These are phyloP conservation scores for Gymnoscelis rufifasciata DNA, from an alignment of 2,888 invertebrate genomes.

Conservation along the genomic window DNA sequence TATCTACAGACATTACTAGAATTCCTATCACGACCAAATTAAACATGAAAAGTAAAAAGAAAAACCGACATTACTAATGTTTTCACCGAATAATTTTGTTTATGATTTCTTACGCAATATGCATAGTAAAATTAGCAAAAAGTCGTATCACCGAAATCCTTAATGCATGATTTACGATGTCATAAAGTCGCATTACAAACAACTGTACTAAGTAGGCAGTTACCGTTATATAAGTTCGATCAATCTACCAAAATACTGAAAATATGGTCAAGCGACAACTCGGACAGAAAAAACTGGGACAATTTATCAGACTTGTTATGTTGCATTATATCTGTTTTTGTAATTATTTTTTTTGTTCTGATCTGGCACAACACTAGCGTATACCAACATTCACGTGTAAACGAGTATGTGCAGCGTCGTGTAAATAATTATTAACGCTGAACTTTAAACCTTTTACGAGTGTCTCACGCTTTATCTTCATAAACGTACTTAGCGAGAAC, in stretches of 20 bases:
- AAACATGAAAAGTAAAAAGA: neutral
- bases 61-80: neutral
- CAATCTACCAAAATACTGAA: neutral
- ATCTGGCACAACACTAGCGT: slow-evolving; percentile 12
- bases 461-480: slow-evolving; percentile 32
- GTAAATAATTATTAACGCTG: slow-evolving; percentile 39
- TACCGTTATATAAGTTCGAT: slow-evolving; percentile 1
- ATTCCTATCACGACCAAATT: too few species aligned
- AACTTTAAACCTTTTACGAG: slow-evolving; percentile 33
- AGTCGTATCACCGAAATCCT: neutral
- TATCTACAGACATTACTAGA: too few species aligned
- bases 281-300: too few species aligned
- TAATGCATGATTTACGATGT: neutral
- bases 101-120: neutral
- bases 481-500: slow-evolving; percentile 21
- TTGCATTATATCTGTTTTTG: too few species aligned
- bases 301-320: too few species aligned
- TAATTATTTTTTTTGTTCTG: neutral
- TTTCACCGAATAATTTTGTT: too few species aligned
- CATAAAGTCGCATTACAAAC: slow-evolving; percentile 3
- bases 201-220: neutral
- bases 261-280: too few species aligned
- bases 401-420: slow-evolving; percentile 37
- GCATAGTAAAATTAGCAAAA: neutral
- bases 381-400: slow-evolving; percentile 30